These are phyloP conservation scores for Corythornis leucogaster DNA, from an alignment of 2,797 vertebrate species.

Conservation along the genomic window DNA sequence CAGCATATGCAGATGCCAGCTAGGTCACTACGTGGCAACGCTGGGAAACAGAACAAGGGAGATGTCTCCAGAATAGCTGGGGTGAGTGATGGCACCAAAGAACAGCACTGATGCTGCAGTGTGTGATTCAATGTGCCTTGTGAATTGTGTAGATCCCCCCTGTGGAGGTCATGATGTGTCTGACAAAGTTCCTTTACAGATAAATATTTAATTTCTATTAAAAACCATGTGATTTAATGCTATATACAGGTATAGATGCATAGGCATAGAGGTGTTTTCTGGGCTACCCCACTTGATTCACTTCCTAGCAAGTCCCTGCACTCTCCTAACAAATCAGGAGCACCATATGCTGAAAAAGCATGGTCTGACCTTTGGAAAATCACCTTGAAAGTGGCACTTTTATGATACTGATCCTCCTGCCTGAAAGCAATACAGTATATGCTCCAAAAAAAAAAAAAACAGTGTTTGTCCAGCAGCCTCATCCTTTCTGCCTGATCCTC, in stretches of 20 bases:
- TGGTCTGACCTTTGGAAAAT: background rate
- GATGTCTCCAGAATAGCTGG: background rate
- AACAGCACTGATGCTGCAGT: background rate
- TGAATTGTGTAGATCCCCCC: background rate
- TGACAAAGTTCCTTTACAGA: background rate
- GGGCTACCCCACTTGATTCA: background rate
- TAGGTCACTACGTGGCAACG: background rate
- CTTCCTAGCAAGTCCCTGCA: background rate
- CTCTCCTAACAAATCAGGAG: background rate
- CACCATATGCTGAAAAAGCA: accelerated
- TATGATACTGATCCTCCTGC: background rate
- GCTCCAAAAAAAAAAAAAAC: background rate
- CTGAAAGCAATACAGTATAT: background rate
- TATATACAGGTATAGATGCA: accelerated
- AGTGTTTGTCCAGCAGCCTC: background rate
- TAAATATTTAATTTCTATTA: background rate
- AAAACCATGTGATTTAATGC: background rate
- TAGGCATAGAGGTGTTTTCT: background rate
- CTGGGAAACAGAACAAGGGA: background rate
- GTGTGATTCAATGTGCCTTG: background rate
- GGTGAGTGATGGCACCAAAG: background rate
- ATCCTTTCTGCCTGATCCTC: background rate
- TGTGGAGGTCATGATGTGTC: accelerated
- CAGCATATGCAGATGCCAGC: background rate
- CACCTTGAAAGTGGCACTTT: background rate